Conservation (phyloP, 2,797 vertebrate species). For the Arnoldichthys spilopterus region DNA sequence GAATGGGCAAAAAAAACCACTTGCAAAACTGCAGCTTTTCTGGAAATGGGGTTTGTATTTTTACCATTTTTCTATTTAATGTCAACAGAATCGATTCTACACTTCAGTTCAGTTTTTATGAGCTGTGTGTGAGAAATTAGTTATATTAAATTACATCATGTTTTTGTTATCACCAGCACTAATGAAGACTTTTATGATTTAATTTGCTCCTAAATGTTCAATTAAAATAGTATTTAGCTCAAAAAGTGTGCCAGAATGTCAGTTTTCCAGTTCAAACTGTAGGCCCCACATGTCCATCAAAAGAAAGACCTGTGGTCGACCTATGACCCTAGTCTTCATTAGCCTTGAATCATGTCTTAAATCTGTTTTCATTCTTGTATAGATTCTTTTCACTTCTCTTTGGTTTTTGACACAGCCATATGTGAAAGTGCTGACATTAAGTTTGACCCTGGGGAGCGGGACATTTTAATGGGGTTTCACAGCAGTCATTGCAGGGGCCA, state of each 20-base stretch:
- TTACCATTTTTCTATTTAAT: no score
- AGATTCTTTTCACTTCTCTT: constrained; percentile 68
- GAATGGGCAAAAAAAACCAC: no score
- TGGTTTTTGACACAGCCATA: constrained; percentile 68
- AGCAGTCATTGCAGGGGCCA: constrained; percentile 49
- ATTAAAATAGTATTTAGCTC: no score
- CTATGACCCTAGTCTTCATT: constrained; percentile 74
- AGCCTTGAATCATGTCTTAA: constrained; percentile 39
- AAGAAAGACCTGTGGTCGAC: constrained; percentile 69
- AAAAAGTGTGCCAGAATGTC: not conserved
- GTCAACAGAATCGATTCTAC: no score
- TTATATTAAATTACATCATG: no score
- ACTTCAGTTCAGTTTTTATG: no score
- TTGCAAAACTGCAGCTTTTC: no score
- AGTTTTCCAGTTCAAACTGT: not conserved
- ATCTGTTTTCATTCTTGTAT: constrained; percentile 49
- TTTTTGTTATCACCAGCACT: no score
- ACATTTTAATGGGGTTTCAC: constrained; percentile 52
- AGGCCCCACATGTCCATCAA: not conserved
- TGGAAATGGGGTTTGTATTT: no score
- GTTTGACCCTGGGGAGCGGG: constrained; percentile 71
- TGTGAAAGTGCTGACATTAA: constrained; percentile 73
- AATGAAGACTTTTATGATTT: no score
- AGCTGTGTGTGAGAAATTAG: no score
- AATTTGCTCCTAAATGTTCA: no score